Evolutionary conservation across 35 echinoderm and acorn worm genomes (phyloP).

Genomic region (Strongylocentrotus purpuratus): DNA sequence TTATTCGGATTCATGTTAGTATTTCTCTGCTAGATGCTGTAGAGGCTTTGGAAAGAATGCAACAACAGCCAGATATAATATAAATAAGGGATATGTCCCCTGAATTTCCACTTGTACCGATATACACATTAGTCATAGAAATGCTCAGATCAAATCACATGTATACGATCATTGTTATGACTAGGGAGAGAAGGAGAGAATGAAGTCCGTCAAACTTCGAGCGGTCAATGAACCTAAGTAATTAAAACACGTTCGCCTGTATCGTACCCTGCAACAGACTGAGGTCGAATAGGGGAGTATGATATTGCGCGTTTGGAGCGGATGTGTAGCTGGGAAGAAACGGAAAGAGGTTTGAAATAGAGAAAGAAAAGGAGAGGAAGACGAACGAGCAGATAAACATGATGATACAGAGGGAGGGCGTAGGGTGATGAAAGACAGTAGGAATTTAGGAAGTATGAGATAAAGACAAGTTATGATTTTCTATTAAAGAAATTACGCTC

Average conservation of each 20-base stretch:
- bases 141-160: not conserved
- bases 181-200: not conserved
- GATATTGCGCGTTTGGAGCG: constrained; percentile 8
- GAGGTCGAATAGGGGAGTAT: not conserved
- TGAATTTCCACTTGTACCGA: not conserved
- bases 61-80: not conserved
- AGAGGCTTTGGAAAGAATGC: not conserved
- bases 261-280: not conserved
- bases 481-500: not conserved
- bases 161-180: not conserved
- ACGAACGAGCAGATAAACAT: not conserved
- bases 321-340: not conserved
- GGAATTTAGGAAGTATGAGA: not conserved
- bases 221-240: constrained; percentile 22
- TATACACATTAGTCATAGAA: not conserved
- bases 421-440: not conserved
- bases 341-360: not conserved
- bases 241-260: constrained; percentile 23
- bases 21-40: not conserved
- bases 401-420: not conserved
- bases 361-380: not conserved
- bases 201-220: not conserved
- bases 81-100: too few species aligned
- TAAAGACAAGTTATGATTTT: not conserved
- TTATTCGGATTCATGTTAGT: not conserved